Conservation (phyloP, 1,140 invertebrate species). For the Nylanderia fulva region DNA sequence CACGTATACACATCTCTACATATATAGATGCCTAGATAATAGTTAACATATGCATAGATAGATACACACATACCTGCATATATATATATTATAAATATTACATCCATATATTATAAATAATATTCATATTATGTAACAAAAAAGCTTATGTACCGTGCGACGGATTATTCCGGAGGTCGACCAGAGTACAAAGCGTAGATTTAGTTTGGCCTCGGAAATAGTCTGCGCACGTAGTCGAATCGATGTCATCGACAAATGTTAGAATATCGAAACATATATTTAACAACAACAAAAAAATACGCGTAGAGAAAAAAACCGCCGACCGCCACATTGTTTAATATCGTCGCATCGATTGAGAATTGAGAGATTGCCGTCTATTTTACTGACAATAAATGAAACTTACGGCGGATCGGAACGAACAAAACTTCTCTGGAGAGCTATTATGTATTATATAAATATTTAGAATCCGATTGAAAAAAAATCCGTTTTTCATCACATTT, state of each 20-base stretch:
- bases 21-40: slow-evolving; percentile 6
- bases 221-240: slow-evolving; percentile 74
- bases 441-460: too few relatives aligned
- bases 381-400: slow-evolving; percentile 53
- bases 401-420: neutral
- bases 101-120: slow-evolving; percentile 39
- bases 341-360: slow-evolving; percentile 37
- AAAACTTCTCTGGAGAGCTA: neutral
- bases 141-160: slow-evolving; percentile 66
- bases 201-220: slow-evolving; percentile 83
- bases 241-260: slow-evolving; percentile 68
- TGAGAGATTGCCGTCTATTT: slow-evolving; percentile 31
- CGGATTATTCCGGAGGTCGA: slow-evolving; percentile 82
- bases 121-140: slow-evolving; percentile 32
- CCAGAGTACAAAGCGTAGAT: slow-evolving; percentile 84
- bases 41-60: slow-evolving; percentile 17
- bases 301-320: slow-evolving; percentile 3
- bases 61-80: slow-evolving; percentile 27
- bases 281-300: slow-evolving; percentile 10
- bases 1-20: slow-evolving; percentile 25
- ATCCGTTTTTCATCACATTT: too few relatives aligned
- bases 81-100: slow-evolving; percentile 41
- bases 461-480: too few relatives aligned
- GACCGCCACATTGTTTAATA: slow-evolving; percentile 27
- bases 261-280: slow-evolving; percentile 29